Percentiles rank a stretch among this genome's conserved stretches.
phyloP scores from a whole-genome alignment of 2,113 vertebrate genomes.

The Lagopus leucura region DNA sequence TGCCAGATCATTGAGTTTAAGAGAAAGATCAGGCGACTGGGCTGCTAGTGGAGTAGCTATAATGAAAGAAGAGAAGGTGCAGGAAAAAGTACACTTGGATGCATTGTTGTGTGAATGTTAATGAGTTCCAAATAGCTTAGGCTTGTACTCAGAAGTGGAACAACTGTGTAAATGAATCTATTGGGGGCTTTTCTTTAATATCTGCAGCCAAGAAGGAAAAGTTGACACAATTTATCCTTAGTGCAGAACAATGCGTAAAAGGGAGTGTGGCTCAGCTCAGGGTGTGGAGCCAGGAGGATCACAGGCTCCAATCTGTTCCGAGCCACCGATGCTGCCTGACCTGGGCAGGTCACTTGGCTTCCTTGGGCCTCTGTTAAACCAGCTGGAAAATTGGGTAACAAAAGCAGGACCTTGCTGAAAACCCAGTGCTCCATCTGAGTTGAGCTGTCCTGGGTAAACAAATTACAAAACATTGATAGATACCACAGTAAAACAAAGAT shows the following conservation, averaged over 20 bases:
- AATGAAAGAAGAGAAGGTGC: neutral
- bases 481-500: slow-evolving; percentile 8
- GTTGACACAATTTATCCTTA: slow-evolving; percentile 21
- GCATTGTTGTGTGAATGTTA: neutral
- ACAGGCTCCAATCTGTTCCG: slow-evolving; percentile 64
- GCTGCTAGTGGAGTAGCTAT: neutral
- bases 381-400: slow-evolving; percentile 77
- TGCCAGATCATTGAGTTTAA: slow-evolving; percentile 32
- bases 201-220: neutral
- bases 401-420: slow-evolving; percentile 68
- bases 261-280: neutral
- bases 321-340: slow-evolving; percentile 36
- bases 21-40: neutral
- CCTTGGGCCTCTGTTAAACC: slow-evolving; percentile 69
- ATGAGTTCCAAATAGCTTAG: neutral
- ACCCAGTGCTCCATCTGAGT: slow-evolving; percentile 55
- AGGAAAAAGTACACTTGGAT: neutral
- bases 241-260: neutral
- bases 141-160: neutral
- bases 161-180: neutral
- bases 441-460: slow-evolving; percentile 67
- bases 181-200: neutral
- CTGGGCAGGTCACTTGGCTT: slow-evolving; percentile 70
- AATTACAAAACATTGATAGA: slow-evolving; percentile 54
- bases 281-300: neutral